phyloP scores from a whole-genome alignment of 2,888 invertebrate genomes.

The Amphiduros pacificus region DNA sequence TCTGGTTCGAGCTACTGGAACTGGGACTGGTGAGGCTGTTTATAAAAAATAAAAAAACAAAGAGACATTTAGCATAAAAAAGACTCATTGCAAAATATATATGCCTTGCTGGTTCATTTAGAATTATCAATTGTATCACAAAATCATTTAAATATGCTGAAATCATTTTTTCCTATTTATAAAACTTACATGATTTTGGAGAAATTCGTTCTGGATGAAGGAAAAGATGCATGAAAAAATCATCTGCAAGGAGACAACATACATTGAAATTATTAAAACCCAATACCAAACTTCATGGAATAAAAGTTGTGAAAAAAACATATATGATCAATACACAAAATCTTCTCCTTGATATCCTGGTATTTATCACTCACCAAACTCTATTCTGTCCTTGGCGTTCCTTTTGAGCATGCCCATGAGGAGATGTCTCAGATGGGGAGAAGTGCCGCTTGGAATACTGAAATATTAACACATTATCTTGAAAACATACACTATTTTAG shows the following conservation, averaged over 20 bases:
- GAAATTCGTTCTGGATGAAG: constrained; percentile 38
- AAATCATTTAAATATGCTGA: neutral
- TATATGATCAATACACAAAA: too few relatives aligned
- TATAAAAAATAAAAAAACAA: constrained; percentile 12
- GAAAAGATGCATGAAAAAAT: constrained; percentile 94
- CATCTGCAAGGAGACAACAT: constrained; percentile 65
- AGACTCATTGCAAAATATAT: too few relatives aligned
- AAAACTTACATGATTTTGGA: constrained; percentile 11
- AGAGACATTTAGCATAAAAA: neutral
- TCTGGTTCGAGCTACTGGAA: constrained; percentile 40
- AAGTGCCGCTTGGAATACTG: constrained; percentile 93
- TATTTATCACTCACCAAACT: constrained; percentile 74
- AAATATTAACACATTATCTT: constrained; percentile 36
- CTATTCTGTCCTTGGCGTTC: constrained; percentile 92
- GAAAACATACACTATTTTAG: neutral
- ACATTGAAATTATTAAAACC: too few relatives aligned
- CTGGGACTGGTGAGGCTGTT: constrained; percentile 54
- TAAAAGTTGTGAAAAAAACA: too few relatives aligned
- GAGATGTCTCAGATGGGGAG: constrained; percentile 83
- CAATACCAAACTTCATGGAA: too few relatives aligned
- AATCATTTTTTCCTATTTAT: neutral
- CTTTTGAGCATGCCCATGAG: constrained; percentile 77
- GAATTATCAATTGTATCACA: too few relatives aligned
- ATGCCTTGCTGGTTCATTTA: too few relatives aligned
- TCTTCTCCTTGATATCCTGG: too few relatives aligned